Conservation (phyloP, 2,888 invertebrate species). For the Hipparchia sbordonii region DNA sequence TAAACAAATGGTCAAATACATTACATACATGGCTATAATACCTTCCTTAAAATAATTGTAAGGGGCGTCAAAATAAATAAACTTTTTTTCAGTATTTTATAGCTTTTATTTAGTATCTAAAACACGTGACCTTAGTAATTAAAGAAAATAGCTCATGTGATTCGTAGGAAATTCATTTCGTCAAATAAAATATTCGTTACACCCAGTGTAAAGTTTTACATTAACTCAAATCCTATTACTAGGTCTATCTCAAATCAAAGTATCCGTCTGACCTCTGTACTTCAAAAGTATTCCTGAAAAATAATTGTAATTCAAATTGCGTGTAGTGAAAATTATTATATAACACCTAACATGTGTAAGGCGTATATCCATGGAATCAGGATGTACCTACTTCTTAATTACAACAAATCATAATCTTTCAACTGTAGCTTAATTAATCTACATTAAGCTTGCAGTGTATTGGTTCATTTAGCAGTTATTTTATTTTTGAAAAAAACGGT, state of each 20-base stretch:
- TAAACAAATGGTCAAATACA: too few species aligned
- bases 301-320: not conserved
- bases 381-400: too few species aligned
- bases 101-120: constrained; percentile 32
- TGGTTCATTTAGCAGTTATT: too few species aligned
- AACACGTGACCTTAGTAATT: constrained; percentile 34
- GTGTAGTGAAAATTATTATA: not conserved
- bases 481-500: too few species aligned
- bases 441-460: too few species aligned
- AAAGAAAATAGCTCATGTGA: constrained; percentile 22
- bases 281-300: not conserved
- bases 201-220: constrained; percentile 2
- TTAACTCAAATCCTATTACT: not conserved
- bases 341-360: not conserved
- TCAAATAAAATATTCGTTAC: not conserved
- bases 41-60: not conserved
- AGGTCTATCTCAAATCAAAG: not conserved
- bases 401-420: too few species aligned
- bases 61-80: constrained; percentile 30
- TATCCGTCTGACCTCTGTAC: not conserved
- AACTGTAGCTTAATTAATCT: too few species aligned
- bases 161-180: constrained; percentile 14
- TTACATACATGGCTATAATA: not conserved
- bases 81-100: constrained; percentile 11
- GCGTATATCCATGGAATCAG: not conserved